A percentile compares a stretch with the other conserved stretches of the same genome.
Conservation (phyloP, 2,113 vertebrate species). For the Prolemur simus region DNA sequence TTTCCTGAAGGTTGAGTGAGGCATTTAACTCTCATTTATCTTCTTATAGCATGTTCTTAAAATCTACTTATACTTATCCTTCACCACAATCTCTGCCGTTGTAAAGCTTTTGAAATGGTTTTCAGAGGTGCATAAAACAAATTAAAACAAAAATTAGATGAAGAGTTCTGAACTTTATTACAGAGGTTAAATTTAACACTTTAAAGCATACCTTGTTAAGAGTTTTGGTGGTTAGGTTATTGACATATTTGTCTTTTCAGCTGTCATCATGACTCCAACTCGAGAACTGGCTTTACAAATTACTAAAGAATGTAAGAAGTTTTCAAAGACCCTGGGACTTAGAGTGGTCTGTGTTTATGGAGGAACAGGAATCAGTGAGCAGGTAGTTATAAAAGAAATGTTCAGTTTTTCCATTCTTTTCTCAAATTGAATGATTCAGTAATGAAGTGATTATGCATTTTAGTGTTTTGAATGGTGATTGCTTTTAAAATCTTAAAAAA, state of each 20-base stretch:
- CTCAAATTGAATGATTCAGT: conserved; percentile 9
- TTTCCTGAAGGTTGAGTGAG: not conserved
- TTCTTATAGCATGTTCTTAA: conserved; percentile 48
- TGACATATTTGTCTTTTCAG: conserved; percentile 82
- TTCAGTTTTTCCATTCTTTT: not conserved
- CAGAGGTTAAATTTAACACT: not conserved
- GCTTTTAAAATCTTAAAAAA: conserved; percentile 24
- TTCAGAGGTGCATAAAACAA: not conserved
- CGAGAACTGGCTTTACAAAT: conserved; percentile 98
- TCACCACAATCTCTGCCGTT: not conserved
- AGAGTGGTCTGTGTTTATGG: conserved; percentile 99
- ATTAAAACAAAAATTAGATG: not conserved
- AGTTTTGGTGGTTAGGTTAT: conserved; percentile 27
- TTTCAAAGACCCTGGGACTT: conserved; percentile 95
- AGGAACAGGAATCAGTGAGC: conserved; percentile 99
- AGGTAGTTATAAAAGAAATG: conserved; percentile 85
- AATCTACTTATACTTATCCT: conserved; percentile 27
- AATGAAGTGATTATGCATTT: conserved; percentile 11
- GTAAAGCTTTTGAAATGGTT: not conserved
- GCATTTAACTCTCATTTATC: conserved; percentile 49
- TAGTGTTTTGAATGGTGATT: conserved; percentile 25
- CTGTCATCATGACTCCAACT: conserved; percentile 98
- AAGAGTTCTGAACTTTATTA: not conserved
- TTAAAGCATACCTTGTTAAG: not conserved
- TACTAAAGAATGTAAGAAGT: conserved; percentile 99